phyloP scores from a whole-genome alignment of 2,113 vertebrate genomes.

The Haliaeetus leucogaster region DNA sequence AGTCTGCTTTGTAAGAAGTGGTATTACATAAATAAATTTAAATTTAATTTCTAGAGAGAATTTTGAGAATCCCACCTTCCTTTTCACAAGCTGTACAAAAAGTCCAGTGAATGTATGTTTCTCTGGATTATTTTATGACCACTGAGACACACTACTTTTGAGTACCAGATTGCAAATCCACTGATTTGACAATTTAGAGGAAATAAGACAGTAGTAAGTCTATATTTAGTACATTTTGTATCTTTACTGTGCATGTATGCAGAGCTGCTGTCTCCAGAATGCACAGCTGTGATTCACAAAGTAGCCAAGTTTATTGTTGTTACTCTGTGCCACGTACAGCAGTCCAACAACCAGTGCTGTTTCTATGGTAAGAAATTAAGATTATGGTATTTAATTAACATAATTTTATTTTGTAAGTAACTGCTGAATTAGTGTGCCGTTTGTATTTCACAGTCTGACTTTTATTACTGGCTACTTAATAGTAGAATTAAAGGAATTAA shows the following conservation, averaged over 20 bases:
- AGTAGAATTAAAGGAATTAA: background rate
- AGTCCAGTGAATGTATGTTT: background rate
- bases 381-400: background rate
- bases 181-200: background rate
- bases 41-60: background rate
- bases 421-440: background rate
- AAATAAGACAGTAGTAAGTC: background rate
- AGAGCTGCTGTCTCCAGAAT: background rate
- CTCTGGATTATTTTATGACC: background rate
- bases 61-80: background rate
- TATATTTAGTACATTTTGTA: background rate
- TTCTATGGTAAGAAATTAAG: background rate
- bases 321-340: background rate
- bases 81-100: background rate
- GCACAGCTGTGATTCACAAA: background rate
- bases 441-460: background rate
- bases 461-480: background rate
- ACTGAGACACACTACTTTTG: background rate
- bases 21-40: background rate
- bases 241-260: background rate
- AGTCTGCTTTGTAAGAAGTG: background rate
- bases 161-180: background rate
- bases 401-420: background rate
- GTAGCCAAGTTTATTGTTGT: background rate
- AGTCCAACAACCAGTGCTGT: background rate